A percentile compares a stretch with the other conserved stretches of the same genome.
Conservation (phyloP, 37 sponge, comb jelly and placozoan species). For the Theonella swinhoei region DNA sequence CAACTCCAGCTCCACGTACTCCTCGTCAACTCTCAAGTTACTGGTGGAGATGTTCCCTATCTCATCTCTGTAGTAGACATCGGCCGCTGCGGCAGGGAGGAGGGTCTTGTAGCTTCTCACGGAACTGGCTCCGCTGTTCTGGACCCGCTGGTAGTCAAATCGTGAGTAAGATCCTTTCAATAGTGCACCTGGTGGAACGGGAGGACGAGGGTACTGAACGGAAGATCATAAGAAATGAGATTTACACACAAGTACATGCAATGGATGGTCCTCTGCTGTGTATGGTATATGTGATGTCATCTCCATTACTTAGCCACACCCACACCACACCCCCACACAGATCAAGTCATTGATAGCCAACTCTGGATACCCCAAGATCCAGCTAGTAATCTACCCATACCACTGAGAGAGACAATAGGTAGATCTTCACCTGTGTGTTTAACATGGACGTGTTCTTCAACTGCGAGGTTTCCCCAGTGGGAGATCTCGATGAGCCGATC, state of each 20-base stretch:
- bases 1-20: constrained; percentile 85
- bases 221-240: no score
- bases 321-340: no score
- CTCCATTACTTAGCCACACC: no score
- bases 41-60: constrained; percentile 98
- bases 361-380: no score
- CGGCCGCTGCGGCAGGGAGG: constrained; percentile 88
- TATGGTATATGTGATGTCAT: no score
- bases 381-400: neutral
- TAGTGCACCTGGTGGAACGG: constrained; percentile 34
- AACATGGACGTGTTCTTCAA: constrained; percentile 89
- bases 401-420: neutral
- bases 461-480: constrained; percentile 98
- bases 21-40: constrained; percentile 80
- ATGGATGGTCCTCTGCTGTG: no score
- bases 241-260: neutral
- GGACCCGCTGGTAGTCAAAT: constrained; percentile 90
- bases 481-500: constrained; percentile 90
- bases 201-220: neutral
- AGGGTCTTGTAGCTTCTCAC: constrained; percentile 85
- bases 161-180: constrained; percentile 86
- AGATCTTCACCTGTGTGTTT: constrained; percentile 63
- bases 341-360: no score
- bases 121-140: constrained; percentile 77
- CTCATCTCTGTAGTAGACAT: constrained; percentile 97